These are phyloP conservation scores for Drosophila melanica DNA, from an alignment of 1,140 invertebrate species.

Conservation along the genomic window DNA sequence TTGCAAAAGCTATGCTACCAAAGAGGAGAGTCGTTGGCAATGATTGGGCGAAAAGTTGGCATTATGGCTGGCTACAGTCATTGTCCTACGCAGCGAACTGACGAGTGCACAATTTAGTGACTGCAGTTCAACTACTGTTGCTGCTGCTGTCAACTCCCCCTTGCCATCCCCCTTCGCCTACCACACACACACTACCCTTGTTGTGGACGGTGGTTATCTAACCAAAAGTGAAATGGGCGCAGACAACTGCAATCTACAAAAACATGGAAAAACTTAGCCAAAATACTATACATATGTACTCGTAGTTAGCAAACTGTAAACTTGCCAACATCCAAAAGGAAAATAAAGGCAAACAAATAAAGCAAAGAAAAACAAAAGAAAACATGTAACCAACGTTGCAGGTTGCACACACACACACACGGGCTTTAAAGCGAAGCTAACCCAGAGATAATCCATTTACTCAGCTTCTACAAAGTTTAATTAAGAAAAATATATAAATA, in stretches of 20 bases:
- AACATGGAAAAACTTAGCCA: slow-evolving; percentile 58
- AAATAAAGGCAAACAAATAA: slow-evolving; percentile 50
- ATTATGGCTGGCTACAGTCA: slow-evolving; percentile 24
- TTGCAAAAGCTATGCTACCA: slow-evolving; percentile 23
- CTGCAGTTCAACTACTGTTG: slow-evolving; percentile 17
- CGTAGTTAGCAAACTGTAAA: slow-evolving; percentile 77
- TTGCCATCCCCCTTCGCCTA: too few species aligned
- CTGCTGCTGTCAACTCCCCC: background rate
- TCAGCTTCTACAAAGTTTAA: background rate
- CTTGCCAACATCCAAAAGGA: slow-evolving; percentile 66
- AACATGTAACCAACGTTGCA: slow-evolving; percentile 60
- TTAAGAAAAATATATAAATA: background rate
- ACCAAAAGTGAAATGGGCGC: slow-evolving; percentile 72
- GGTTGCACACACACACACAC: slow-evolving; percentile 12
- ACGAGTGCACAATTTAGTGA: slow-evolving; percentile 24
- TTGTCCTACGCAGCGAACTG: slow-evolving; percentile 51
- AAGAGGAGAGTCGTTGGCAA: slow-evolving; percentile 42
- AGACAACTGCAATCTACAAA: slow-evolving; percentile 44
- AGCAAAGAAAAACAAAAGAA: slow-evolving; percentile 42
- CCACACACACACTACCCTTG: background rate
- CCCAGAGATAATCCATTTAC: background rate
- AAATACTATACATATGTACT: slow-evolving; percentile 65
- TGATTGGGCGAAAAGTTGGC: slow-evolving; percentile 34
- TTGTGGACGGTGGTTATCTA: slow-evolving; percentile 63
- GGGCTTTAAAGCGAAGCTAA: background rate